Evolutionary conservation across 2,113 vertebrate genomes (phyloP), one percentile per base, ranked within the genome.

Genomic region (Cyprinodon tularosa): DNA sequence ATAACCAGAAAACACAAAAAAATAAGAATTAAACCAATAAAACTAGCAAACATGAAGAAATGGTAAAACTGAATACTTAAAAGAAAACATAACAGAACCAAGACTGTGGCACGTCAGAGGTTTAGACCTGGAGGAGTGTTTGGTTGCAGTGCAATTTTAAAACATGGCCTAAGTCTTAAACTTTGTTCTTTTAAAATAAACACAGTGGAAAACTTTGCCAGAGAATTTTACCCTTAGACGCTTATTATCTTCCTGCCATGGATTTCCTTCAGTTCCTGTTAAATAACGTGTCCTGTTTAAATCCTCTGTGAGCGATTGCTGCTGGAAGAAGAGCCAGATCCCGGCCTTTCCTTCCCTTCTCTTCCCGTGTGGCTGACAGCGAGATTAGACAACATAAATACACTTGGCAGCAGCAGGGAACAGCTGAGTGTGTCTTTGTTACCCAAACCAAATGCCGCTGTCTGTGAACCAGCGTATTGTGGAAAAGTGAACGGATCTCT

Each of bases 341-440:
- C 48, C 12, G 9, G 62, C 71, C 76, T 77, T 76, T 4, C 38
- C n/a, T 62, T 74, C 77, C 78, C 85, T 88, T 74, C 77, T 76
- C 85, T 88, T 85, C 82, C 83, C 87, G 79, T 87, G 85, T 68
- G 79, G 82, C 86, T 89, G 86, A 86, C 74, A 68, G 83, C 17
- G 66, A 89, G 90, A 92, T 91, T 92, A 90, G 76, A 73, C 84
- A 82, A 89, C 84, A 84, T 89, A 91, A 92, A 92, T 92, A 90
- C 73, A 74, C 81, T 86, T 73, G 86, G 83, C 90, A 82, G 87
- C 71, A 80, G 70, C 47, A 61, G 37, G 29, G 47, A 77, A 72
- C 72, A 64, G 78, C 81, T 72, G 9, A 64, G 68, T 71, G 63
- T 69, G 44, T 61, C 65, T 68, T 53, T 81, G 65, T 74, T 83